Conservation (phyloP, 2,113 vertebrate genomes). For the Chunga burmeisteri region DNA sequence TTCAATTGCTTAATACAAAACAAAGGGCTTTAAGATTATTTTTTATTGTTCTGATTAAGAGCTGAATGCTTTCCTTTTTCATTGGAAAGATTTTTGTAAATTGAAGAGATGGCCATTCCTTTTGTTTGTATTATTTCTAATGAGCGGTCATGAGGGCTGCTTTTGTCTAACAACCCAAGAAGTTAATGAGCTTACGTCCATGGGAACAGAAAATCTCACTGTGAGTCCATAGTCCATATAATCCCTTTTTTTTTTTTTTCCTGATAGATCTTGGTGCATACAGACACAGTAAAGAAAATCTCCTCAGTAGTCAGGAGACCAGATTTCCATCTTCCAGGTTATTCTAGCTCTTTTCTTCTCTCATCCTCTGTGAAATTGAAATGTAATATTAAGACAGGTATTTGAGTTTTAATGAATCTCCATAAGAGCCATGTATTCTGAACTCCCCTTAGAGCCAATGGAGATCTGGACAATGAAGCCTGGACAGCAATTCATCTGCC, state of each 20-base stretch:
- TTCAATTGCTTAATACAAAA: background rate
- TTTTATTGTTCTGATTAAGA: background rate
- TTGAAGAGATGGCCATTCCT: background rate
- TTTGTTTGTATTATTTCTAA: background rate
- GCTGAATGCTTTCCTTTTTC: background rate
- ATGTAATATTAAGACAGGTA: background rate
- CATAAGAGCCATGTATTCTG: background rate
- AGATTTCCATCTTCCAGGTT: background rate
- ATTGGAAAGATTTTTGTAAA: background rate
- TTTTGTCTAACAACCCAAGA: background rate
- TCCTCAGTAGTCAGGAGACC: background rate
- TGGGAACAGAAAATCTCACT: background rate
- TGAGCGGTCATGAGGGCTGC: background rate
- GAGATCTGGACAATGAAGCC: background rate
- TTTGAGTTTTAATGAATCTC: background rate
- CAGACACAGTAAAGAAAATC: background rate
- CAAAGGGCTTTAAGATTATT: background rate
- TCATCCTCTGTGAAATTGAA: background rate
- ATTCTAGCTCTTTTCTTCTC: background rate
- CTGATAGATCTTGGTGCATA: background rate
- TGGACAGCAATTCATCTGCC: background rate
- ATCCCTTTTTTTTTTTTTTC: background rate
- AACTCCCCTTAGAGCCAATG: background rate
- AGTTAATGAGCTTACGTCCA: constrained; percentile 8
- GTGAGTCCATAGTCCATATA: background rate